phyloP scores from a whole-genome alignment of 2,113 vertebrate genomes.

The Amblyopsis rosae region DNA sequence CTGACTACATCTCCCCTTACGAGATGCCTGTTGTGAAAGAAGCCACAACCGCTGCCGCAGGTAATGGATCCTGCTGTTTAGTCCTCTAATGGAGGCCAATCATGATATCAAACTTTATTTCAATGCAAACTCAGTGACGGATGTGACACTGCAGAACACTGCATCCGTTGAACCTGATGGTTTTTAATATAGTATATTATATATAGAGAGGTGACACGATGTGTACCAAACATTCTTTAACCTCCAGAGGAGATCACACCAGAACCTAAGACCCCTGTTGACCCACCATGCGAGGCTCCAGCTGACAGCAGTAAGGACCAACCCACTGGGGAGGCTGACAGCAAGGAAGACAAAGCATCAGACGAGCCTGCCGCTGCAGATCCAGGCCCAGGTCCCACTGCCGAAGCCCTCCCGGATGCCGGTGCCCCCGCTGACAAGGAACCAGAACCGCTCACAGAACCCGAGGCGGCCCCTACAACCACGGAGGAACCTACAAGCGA shows the following conservation, averaged over 20 bases:
- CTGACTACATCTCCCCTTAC: constrained; percentile 72
- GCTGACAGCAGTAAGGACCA: constrained; percentile 36
- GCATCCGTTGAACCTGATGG: background rate
- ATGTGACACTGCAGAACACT: background rate
- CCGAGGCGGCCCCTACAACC: constrained; percentile 28
- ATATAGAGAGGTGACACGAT: background rate
- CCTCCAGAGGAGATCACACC: constrained; percentile 33
- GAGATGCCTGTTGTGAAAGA: constrained; percentile 64
- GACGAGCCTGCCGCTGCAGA: constrained; percentile 14
- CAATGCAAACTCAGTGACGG: background rate
- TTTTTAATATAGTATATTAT: background rate
- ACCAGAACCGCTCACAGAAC: constrained; percentile 1
- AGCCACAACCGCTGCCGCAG: constrained; percentile 41
- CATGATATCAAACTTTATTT: background rate
- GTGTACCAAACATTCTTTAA: background rate
- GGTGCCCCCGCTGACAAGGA: constrained; percentile 6
- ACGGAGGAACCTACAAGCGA: constrained; percentile 5
- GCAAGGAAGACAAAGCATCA: background rate
- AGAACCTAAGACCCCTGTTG: constrained; percentile 13
- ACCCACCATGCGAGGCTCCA: constrained; percentile 28
- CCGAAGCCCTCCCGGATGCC: constrained; percentile 27
- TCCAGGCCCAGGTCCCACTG: background rate
- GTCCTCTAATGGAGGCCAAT: background rate
- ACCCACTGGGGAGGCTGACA: constrained; percentile 30
- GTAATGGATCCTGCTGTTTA: constrained; percentile 45